Conservation (phyloP, 1,140 invertebrate species). For the Metopolophium dirhodum region DNA sequence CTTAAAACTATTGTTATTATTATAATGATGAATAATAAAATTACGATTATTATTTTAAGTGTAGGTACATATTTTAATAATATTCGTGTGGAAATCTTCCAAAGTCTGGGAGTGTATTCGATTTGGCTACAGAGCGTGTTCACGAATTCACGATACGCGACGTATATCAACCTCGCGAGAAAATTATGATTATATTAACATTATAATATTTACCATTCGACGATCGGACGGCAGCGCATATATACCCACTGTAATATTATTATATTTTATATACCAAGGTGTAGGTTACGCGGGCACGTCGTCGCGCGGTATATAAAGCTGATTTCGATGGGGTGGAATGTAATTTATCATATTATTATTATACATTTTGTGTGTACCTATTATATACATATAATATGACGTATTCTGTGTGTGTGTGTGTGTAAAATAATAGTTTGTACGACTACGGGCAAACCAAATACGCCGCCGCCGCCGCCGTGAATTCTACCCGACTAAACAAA, state of each 20-base stretch:
- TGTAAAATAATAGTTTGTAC: conserved; percentile 18
- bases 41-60: not conserved
- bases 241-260: not conserved
- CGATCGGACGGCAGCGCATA: not conserved
- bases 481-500: conserved; percentile 39
- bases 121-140: not conserved
- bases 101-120: not conserved
- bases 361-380: not conserved
- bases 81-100: not conserved
- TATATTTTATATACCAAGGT: not conserved
- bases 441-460: conserved; percentile 42
- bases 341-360: conserved; percentile 47
- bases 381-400: not conserved
- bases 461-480: not conserved
- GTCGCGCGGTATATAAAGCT: not conserved
- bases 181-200: not conserved
- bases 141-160: not conserved
- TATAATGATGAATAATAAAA: conserved; percentile 23
- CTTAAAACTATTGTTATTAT: not conserved
- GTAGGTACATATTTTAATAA: not conserved
- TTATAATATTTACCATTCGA: not conserved
- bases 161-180: not conserved
- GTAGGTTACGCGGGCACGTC: not conserved
- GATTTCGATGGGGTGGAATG: conserved; percentile 33
- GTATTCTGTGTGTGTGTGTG: not conserved